Base-by-base conservation (phyloP, 2,888 invertebrate species). In the Leptinotarsa peninsularis region DNA sequence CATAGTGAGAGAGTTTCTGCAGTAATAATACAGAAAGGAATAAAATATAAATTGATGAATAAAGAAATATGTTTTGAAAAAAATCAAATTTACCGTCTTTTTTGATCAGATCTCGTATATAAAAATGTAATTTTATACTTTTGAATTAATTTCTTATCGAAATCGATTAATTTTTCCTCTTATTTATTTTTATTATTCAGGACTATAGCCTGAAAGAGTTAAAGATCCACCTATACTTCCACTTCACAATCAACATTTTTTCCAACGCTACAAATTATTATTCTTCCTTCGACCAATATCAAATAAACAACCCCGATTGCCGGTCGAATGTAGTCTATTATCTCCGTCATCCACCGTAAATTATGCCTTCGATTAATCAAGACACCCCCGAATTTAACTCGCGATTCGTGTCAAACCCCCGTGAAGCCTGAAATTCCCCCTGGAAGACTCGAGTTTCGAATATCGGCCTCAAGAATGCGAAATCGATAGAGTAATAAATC, bases 401-500 rank as follows among this genome's bases (percentile, higher is more conserved):
- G 18, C 23, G 58, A 58, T 21, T 21, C 21, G 14, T 58, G 58
- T 21, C 18, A 33, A 63, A 63, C 27, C 33, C 63, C 63, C 63
- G 14, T n/a, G 33, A 33, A 23, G 17, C 13, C 63, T 3, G 33
- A 63, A 33, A 27, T n/a, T 63, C 33, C 63, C 63, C 63, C 63
- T 43, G 63, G 10, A 18, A 58, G 18, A 33, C 63, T 63, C 13
- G n/a, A 63, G 63, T 43, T 63, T 63, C 63, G 43, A 63, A 43
- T 43, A 14, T 70, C 58, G 21, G 43, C 56, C 63, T 17, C 33
- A 63, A 70, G 23, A 70, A 70, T 70, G 58, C 70, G 21, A 70
- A 70, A 56, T 67, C 66, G 66, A 52, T 66, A 72, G 49, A 66
- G 54, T 49, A 52, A 72, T 56, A 72, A 72, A 72, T 72, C 54